Conservation (phyloP, 2,113 vertebrate genomes). For the Cichladusa arquata region DNA sequence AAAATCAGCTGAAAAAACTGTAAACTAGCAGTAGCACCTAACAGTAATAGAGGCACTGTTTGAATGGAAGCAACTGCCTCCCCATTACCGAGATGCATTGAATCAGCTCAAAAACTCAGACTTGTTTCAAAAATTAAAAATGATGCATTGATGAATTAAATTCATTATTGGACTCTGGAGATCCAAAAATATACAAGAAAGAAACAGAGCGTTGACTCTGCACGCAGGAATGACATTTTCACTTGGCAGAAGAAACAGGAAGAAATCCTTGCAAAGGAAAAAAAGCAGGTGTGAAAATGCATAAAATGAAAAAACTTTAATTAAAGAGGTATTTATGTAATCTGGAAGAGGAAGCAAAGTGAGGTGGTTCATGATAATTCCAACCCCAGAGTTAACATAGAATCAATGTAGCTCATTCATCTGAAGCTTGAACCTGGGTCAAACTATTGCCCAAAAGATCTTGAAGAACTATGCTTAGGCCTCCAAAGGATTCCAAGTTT, state of each 20-base stretch:
- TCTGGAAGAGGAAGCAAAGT: not conserved
- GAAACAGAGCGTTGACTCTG: not conserved
- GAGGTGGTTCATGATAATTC: not conserved
- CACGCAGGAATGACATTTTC: not conserved
- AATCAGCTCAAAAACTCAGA: not conserved
- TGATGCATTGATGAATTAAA: not conserved
- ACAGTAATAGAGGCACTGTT: not conserved
- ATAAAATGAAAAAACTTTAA: fast-evolving
- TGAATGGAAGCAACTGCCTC: not conserved
- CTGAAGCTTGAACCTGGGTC: not conserved
- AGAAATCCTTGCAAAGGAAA: not conserved
- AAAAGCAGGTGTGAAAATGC: not conserved
- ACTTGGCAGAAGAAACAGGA: not conserved
- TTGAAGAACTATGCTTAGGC: not conserved
- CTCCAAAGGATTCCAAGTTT: not conserved
- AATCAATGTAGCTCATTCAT: not conserved
- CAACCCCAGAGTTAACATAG: not conserved
- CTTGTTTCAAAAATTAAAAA: not conserved
- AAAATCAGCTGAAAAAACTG: not conserved
- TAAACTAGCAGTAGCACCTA: not conserved
- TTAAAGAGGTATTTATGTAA: not conserved
- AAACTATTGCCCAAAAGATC: not conserved
- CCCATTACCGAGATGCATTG: not conserved
- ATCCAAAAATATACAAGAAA: not conserved
- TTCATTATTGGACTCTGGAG: fast-evolving